Evolutionary conservation across 1,140 invertebrate species (phyloP).

Genomic region (Halyomorpha halys): DNA sequence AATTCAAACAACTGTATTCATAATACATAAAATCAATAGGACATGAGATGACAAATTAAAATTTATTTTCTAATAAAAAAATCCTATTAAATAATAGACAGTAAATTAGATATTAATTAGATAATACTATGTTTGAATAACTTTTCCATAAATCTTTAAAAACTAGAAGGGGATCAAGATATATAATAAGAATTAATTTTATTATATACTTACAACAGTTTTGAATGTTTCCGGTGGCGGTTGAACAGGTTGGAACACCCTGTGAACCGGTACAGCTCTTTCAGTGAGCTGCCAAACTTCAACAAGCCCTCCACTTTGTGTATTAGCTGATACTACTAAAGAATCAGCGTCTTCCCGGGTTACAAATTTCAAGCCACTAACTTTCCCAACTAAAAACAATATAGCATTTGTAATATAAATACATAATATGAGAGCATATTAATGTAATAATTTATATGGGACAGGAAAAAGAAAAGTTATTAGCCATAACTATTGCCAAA

Average conservation of each 20-base stretch:
- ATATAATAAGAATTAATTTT: too few relatives aligned
- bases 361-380: slow-evolving; percentile 70
- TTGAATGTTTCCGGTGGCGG: slow-evolving; percentile 44
- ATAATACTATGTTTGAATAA: slow-evolving; percentile 20
- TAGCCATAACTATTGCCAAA: too few relatives aligned
- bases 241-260: slow-evolving; percentile 46
- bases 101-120: background rate
- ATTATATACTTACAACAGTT: slow-evolving; percentile 45
- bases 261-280: slow-evolving; percentile 64
- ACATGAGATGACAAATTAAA: too few relatives aligned
- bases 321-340: slow-evolving; percentile 57
- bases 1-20: too few relatives aligned
- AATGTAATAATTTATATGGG: too few relatives aligned
- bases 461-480: too few relatives aligned
- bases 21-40: too few relatives aligned
- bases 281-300: slow-evolving; percentile 81
- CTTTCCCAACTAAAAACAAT: slow-evolving; percentile 29
- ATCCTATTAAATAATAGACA: slow-evolving; percentile 12
- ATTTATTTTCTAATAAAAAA: background rate
- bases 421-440: too few relatives aligned
- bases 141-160: slow-evolving; percentile 3
- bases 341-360: slow-evolving; percentile 72
- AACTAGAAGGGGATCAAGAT: too few relatives aligned
- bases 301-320: slow-evolving; percentile 49
- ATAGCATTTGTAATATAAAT: background rate